phyloP scores from a whole-genome alignment of 2,113 vertebrate genomes.

The Ibidorhyncha struthersii region DNA sequence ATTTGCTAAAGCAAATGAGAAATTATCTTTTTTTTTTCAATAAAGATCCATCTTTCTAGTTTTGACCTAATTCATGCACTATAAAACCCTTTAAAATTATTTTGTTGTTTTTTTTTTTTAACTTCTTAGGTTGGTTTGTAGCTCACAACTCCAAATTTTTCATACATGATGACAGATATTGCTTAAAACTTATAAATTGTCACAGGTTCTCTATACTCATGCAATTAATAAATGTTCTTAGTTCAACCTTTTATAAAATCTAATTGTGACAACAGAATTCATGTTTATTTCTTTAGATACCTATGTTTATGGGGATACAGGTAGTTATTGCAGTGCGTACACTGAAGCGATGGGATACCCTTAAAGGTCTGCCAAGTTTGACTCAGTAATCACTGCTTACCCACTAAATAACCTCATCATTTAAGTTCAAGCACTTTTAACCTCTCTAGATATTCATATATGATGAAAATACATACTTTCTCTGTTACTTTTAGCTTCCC shows the following conservation, averaged over 20 bases:
- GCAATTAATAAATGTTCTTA: neutral
- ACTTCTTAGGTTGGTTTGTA: neutral
- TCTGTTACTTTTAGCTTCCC: neutral
- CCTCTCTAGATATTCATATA: neutral
- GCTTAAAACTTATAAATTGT: neutral
- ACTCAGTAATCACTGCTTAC: neutral
- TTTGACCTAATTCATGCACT: neutral
- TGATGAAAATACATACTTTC: neutral
- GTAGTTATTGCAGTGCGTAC: neutral
- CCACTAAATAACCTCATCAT: neutral
- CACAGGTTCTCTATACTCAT: neutral
- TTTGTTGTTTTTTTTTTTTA: neutral
- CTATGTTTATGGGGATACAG: neutral
- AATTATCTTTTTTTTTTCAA: neutral
- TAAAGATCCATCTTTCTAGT: neutral
- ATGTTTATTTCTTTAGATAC: neutral
- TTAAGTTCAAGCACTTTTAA: neutral
- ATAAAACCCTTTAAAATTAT: neutral
- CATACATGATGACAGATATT: neutral
- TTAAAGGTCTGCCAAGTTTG: neutral
- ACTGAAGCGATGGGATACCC: neutral
- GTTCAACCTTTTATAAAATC: neutral
- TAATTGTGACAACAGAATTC: neutral
- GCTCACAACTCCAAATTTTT: neutral
- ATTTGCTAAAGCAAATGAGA: neutral